Conservation (phyloP, 2,888 invertebrate genomes). For the Macrosoma leucophasiata region DNA sequence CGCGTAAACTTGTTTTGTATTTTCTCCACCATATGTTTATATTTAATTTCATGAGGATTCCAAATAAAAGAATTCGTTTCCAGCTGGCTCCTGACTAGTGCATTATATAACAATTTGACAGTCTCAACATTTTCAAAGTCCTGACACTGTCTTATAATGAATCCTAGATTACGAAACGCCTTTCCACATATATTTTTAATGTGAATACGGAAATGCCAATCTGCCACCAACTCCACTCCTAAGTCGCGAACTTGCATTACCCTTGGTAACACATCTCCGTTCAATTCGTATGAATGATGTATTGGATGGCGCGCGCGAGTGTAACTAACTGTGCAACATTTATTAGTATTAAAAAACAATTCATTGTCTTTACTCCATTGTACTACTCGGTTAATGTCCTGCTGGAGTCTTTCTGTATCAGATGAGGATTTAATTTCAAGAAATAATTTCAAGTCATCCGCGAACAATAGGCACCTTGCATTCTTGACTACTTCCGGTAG, state of each 20-base stretch:
- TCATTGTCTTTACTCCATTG: slow-evolving; percentile 12
- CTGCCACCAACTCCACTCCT: slow-evolving; percentile 4
- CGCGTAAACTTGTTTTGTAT: neutral
- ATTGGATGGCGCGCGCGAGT: neutral
- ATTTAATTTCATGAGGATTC: slow-evolving; percentile 8
- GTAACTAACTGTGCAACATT: slow-evolving; percentile 11
- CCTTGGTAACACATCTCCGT: neutral
- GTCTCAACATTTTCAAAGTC: neutral
- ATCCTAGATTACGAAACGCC: slow-evolving; percentile 2
- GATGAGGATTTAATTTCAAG: neutral
- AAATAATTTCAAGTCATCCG: slow-evolving; percentile 15
- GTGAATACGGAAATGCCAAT: slow-evolving; percentile 1
- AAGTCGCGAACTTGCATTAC: neutral
- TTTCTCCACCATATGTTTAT: slow-evolving; percentile 4
- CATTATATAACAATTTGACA: slow-evolving; percentile 2
- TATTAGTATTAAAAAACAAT: slow-evolving; percentile 12
- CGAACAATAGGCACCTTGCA: slow-evolving; percentile 11
- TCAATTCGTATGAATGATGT: slow-evolving; percentile 2
- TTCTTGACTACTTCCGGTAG: slow-evolving; percentile 5
- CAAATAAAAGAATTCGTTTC: slow-evolving; percentile 6
- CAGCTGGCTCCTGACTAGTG: slow-evolving; percentile 7
- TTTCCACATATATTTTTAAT: neutral
- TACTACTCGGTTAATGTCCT: slow-evolving; percentile 8
- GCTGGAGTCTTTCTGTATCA: slow-evolving; percentile 8
- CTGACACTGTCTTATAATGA: slow-evolving; percentile 1